phyloP scores from a whole-genome alignment of 2,888 invertebrate genomes.

The Campaea margaritaria region DNA sequence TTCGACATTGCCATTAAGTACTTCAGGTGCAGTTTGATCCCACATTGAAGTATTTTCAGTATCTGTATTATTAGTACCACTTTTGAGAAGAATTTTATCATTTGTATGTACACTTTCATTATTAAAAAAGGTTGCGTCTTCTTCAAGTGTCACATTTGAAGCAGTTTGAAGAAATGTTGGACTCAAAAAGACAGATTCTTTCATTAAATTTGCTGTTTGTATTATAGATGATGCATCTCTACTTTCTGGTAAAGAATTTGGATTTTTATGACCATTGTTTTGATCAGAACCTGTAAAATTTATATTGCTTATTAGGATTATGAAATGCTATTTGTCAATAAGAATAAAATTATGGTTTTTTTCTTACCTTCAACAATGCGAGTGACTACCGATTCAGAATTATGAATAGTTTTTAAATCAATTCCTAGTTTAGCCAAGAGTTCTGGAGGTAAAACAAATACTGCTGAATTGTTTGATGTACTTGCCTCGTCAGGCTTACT shows the following conservation, averaged over 20 bases:
- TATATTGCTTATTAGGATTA: slow-evolving; percentile 38
- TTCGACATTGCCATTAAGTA: not conserved
- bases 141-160: slow-evolving; percentile 50
- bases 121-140: slow-evolving; percentile 48
- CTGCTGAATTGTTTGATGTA: slow-evolving; percentile 45
- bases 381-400: slow-evolving; percentile 27
- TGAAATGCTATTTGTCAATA: slow-evolving; percentile 17
- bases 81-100: not conserved
- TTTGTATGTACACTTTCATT: not conserved
- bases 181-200: slow-evolving; percentile 72
- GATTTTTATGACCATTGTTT: slow-evolving; percentile 4
- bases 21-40: slow-evolving; percentile 1
- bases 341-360: not conserved
- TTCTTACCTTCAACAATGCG: slow-evolving; percentile 15
- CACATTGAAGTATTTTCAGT: not conserved
- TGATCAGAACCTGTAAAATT: slow-evolving; percentile 22
- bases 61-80: not conserved
- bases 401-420: slow-evolving; percentile 55
- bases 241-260: slow-evolving; percentile 13
- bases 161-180: slow-evolving; percentile 64
- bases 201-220: slow-evolving; percentile 76
- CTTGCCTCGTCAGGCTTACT: slow-evolving; percentile 41
- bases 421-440: slow-evolving; percentile 77
- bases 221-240: slow-evolving; percentile 61
- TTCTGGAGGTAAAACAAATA: slow-evolving; percentile 76